Conservation (phyloP, 2,888 invertebrate species). For the Tuberolachnus salignus region DNA sequence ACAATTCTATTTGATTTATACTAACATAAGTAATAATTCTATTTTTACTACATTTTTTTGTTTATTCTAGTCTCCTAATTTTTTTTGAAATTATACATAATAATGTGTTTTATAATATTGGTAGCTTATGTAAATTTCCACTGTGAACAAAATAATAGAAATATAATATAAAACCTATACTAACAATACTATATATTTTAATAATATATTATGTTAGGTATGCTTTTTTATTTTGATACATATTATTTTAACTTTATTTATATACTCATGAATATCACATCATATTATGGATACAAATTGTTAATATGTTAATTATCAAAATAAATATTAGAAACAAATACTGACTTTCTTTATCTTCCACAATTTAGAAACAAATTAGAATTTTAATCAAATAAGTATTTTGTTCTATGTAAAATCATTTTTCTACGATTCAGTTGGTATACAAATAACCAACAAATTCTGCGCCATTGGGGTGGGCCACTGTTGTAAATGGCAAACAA, state of each 20-base stretch:
- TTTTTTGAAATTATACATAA: constrained; percentile 16
- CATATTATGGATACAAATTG: background rate
- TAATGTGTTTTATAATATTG: background rate
- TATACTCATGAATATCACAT: background rate
- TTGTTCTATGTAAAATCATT: background rate
- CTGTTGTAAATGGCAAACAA: too few species aligned
- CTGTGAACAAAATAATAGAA: constrained; percentile 24
- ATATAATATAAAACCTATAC: background rate
- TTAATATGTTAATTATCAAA: background rate
- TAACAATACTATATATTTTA: constrained; percentile 1
- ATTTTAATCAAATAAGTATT: background rate
- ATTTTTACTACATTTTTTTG: constrained; percentile 18
- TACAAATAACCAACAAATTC: too few species aligned
- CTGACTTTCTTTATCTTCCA: background rate
- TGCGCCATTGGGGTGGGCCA: too few species aligned
- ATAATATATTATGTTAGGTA: constrained; percentile 1
- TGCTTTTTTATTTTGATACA: constrained; percentile 28
- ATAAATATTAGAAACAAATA: background rate
- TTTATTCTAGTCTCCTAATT: constrained; percentile 34
- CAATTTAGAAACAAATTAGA: too few species aligned
- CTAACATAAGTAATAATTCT: background rate
- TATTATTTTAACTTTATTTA: constrained; percentile 6
- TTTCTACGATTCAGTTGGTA: too few species aligned
- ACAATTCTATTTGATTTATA: constrained; percentile 30
- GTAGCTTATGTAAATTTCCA: background rate